Conservation (phyloP, 2,888 invertebrate genomes). For the Drosophila subsilvestris region DNA sequence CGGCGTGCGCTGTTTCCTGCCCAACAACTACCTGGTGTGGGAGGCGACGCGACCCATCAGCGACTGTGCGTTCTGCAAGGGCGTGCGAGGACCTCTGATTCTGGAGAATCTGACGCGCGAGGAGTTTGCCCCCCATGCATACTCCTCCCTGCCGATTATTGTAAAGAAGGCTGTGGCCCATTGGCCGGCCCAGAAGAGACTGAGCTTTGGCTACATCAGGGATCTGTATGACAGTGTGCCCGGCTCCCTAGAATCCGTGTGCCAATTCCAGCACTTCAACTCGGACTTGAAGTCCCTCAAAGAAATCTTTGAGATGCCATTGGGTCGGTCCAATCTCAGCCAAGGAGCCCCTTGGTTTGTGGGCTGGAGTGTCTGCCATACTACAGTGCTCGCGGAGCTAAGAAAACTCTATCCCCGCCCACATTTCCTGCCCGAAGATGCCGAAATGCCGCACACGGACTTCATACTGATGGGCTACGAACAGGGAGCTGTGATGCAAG, state of each 20-base stretch:
- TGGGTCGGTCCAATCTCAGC: constrained; percentile 85
- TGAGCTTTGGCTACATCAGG: constrained; percentile 89
- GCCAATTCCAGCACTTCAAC: constrained; percentile 94
- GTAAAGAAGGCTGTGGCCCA: constrained; percentile 90
- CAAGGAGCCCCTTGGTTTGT: constrained; percentile 93
- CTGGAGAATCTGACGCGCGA: constrained; percentile 88
- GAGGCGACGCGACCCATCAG: constrained; percentile 93
- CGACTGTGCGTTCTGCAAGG: constrained; percentile 91
- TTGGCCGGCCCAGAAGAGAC: constrained; percentile 90
- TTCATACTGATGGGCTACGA: constrained; percentile 97
- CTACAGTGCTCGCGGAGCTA: constrained; percentile 89
- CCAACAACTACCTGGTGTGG: constrained; percentile 94
- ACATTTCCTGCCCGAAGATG: constrained; percentile 93
- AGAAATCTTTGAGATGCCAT: constrained; percentile 91
- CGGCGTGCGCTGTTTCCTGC: constrained; percentile 90
- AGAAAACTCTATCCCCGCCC: constrained; percentile 91
- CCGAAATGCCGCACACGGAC: constrained; percentile 94
- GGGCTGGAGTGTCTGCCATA: constrained; percentile 96
- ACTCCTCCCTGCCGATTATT: constrained; percentile 91
- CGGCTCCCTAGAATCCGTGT: constrained; percentile 91
- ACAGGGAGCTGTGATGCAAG: constrained; percentile 95
- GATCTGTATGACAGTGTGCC: constrained; percentile 88
- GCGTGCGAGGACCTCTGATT: constrained; percentile 88
- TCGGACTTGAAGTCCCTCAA: constrained; percentile 90
- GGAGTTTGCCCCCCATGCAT: constrained; percentile 90